These are phyloP conservation scores for Rhineura floridana DNA, from an alignment of 2,113 vertebrate genomes.

Conservation along the genomic window DNA sequence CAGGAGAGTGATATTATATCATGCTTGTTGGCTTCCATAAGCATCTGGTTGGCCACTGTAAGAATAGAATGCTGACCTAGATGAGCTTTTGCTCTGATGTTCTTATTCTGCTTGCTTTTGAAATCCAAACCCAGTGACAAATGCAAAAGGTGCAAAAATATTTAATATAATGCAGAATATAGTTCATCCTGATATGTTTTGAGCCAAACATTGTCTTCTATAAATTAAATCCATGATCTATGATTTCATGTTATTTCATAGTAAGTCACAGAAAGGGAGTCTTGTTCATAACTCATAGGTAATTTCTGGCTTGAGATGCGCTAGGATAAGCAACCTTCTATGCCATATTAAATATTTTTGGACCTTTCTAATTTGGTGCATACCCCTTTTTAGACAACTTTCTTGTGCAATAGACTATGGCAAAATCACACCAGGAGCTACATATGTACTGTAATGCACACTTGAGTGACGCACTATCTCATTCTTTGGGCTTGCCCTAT, in stretches of 20 bases:
- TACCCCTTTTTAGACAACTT: background rate
- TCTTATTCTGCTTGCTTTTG: too few species aligned
- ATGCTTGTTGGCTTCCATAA: too few species aligned
- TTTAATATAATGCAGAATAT: background rate
- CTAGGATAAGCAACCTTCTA: background rate
- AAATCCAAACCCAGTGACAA: too few species aligned
- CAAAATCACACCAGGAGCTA: background rate
- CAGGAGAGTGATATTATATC: too few species aligned
- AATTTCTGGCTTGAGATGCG: background rate
- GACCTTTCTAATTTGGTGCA: background rate
- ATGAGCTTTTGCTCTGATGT: too few species aligned
- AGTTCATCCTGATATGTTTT: background rate
- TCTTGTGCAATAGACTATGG: background rate
- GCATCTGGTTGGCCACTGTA: too few species aligned
- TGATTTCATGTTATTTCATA: background rate
- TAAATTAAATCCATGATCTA: too few species aligned
- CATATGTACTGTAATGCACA: background rate
- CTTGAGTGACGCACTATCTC: background rate
- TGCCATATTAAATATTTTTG: background rate
- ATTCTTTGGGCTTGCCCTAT: background rate
- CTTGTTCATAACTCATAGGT: background rate
- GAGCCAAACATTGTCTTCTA: background rate
- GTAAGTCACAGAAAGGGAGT: background rate
- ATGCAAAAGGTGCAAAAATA: too few species aligned
- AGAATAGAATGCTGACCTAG: too few species aligned